Conservation (phyloP, 2,113 vertebrate species). For the Rhagologus leucostigma region DNA sequence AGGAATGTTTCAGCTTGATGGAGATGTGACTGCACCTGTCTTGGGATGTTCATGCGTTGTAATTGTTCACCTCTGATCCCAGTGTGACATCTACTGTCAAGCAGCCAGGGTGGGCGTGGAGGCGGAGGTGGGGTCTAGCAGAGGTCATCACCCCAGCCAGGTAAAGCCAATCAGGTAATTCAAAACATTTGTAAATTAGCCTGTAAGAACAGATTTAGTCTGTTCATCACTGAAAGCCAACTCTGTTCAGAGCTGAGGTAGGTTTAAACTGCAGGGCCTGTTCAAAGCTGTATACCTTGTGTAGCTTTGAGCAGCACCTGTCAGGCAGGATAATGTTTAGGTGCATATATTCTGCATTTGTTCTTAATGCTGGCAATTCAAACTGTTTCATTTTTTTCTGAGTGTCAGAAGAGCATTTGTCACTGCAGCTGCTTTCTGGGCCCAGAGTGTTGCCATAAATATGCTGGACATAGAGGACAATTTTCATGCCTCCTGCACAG, state of each 20-base stretch:
- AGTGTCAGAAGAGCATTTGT: not conserved
- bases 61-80: not conserved
- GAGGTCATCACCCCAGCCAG: not conserved
- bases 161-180: not conserved
- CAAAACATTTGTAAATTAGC: not conserved
- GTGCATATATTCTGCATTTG: not conserved
- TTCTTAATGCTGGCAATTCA: not conserved
- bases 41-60: accelerated
- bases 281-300: not conserved
- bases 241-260: not conserved
- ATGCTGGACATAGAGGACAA: not conserved
- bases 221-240: not conserved
- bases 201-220: not conserved
- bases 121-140: not conserved
- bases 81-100: not conserved
- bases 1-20: not conserved
- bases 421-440: not conserved
- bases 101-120: not conserved
- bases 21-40: accelerated
- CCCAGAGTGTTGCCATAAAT: not conserved
- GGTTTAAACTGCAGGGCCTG: not conserved
- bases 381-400: not conserved
- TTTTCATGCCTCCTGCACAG: constrained; percentile 5
- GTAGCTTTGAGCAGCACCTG: not conserved
- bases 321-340: not conserved